Evolutionary conservation across 53 echinoderm and acorn worm genomes (phyloP).

Genomic region (Zoroaster sp.): DNA sequence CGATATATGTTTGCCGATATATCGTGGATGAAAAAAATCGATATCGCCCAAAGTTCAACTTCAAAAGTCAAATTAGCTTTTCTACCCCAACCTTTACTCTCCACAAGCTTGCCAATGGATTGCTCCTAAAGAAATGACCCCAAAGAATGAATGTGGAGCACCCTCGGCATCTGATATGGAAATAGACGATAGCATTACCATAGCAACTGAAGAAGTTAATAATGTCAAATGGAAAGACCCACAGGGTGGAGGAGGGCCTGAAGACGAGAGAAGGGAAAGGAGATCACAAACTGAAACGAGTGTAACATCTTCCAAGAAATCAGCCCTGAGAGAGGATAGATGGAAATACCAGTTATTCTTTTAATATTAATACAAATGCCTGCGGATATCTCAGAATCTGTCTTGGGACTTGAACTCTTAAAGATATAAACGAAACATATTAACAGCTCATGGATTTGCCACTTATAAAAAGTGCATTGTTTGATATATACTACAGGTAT

Average conservation of each 20-base stretch:
- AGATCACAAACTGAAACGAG: neutral
- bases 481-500: too few species aligned
- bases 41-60: too few species aligned
- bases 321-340: neutral
- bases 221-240: neutral
- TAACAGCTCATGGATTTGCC: too few species aligned
- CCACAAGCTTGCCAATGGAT: neutral
- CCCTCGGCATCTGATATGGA: neutral
- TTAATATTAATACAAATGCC: neutral
- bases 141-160: neutral
- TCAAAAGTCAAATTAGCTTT: neutral
- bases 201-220: neutral
- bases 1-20: too few species aligned
- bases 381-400: too few species aligned
- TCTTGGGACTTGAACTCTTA: too few species aligned
- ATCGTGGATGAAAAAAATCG: too few species aligned
- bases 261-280: neutral
- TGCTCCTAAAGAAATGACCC: neutral
- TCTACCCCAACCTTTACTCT: neutral
- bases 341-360: slow-evolving; percentile 29
- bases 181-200: neutral
- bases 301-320: neutral
- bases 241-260: neutral
- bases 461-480: too few species aligned
- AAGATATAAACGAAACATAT: too few species aligned